Evolutionary conservation across 2,797 vertebrate genomes (phyloP).

Genomic region (Pelodytes ibericus): DNA sequence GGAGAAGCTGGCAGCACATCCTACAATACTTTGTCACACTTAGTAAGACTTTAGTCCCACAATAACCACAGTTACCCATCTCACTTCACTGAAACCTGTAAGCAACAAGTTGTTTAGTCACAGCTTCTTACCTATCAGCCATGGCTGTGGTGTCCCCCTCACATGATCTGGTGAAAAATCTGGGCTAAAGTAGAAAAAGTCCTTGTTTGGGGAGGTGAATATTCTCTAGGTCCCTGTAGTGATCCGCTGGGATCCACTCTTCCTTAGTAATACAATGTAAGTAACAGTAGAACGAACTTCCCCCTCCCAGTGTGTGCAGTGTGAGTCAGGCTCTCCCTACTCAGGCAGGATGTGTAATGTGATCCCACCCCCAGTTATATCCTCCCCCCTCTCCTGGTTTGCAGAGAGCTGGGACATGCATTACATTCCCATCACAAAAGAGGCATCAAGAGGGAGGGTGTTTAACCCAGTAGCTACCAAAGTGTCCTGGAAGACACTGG

Average conservation of each 20-base stretch:
- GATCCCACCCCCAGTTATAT: constrained; percentile 47
- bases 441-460: not conserved
- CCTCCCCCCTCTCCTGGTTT: constrained; percentile 44
- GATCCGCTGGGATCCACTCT: constrained; percentile 36
- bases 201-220: constrained; percentile 6
- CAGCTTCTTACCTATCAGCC: constrained; percentile 47
- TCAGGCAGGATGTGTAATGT: constrained; percentile 56
- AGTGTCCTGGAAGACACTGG: not conserved
- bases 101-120: not conserved
- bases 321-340: constrained; percentile 51
- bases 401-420: constrained; percentile 47
- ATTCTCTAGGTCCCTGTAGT: constrained; percentile 10
- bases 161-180: constrained; percentile 40
- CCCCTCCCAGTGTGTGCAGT: constrained; percentile 1
- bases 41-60: not conserved
- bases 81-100: not conserved
- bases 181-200: constrained; percentile 17
- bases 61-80: not conserved
- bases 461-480: constrained; percentile 27
- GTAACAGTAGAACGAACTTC: constrained; percentile 15
- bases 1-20: constrained; percentile 2
- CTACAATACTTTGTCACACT: constrained; percentile 25
- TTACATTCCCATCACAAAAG: constrained; percentile 34
- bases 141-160: constrained; percentile 33
- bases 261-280: constrained; percentile 29